These are phyloP conservation scores for Ischnura elegans DNA, from an alignment of 2,888 invertebrate species.

Conservation along the genomic window DNA sequence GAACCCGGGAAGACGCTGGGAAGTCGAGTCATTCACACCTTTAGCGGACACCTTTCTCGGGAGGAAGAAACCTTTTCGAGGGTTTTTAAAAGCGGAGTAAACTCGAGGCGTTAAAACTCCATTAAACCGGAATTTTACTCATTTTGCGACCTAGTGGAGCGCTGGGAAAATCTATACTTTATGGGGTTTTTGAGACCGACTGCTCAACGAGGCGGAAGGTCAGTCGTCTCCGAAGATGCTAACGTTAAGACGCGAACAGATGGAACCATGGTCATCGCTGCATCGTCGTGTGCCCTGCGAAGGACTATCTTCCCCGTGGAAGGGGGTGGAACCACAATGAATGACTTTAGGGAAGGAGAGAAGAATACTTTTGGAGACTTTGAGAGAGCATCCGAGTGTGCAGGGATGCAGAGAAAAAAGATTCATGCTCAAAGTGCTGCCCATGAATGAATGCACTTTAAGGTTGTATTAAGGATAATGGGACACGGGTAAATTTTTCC, in stretches of 20 bases:
- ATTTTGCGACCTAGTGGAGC: slow-evolving; percentile 39
- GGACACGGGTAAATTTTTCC: neutral
- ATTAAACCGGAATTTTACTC: slow-evolving; percentile 62
- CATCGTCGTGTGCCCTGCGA: neutral
- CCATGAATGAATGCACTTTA: neutral
- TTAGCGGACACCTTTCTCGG: neutral
- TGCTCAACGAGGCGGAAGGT: neutral
- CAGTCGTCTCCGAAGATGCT: neutral
- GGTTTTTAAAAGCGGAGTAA: slow-evolving; percentile 23
- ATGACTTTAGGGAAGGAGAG: slow-evolving; percentile 9
- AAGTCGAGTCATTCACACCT: slow-evolving; percentile 11
- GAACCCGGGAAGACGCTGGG: neutral
- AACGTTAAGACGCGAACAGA: neutral
- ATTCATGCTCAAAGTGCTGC: neutral
- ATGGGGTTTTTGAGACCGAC: neutral
- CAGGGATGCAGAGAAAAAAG: neutral
- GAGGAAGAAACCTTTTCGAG: neutral
- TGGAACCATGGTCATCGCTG: neutral
- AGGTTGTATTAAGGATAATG: neutral
- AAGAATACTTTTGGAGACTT: neutral
- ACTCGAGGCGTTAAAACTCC: slow-evolving; percentile 55
- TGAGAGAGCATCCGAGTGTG: neutral
- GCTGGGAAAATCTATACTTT: neutral
- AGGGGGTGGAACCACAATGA: slow-evolving; percentile 17
- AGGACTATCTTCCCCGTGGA: neutral